Conservation (phyloP, 2,888 invertebrate genomes). For the Volucella zonaria region DNA sequence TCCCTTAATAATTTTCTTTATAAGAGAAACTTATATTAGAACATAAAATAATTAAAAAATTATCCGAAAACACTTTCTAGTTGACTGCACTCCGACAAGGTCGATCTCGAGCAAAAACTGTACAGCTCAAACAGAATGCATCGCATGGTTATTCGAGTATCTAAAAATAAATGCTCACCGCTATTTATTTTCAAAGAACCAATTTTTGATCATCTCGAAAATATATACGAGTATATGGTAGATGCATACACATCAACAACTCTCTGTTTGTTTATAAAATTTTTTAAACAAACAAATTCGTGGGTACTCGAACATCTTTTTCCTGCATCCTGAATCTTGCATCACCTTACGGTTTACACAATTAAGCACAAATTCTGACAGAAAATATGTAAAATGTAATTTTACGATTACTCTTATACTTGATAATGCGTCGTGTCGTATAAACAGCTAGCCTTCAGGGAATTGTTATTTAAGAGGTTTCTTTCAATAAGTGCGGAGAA, state of each 20-base stretch:
- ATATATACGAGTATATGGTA: conserved; percentile 1
- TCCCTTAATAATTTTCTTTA: too few species aligned
- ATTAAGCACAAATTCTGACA: conserved; percentile 35
- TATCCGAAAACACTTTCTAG: conserved; percentile 8
- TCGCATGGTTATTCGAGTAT: background rate
- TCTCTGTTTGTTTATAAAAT: conserved; percentile 25
- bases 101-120: conserved; percentile 8
- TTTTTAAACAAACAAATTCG: conserved; percentile 10
- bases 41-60: background rate
- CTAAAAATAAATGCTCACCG: conserved; percentile 42
- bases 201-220: conserved; percentile 15
- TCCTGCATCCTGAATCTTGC: conserved; percentile 3
- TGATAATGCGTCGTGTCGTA: conserved; percentile 9
- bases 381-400: conserved; percentile 23
- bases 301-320: background rate
- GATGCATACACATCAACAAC: conserved; percentile 6
- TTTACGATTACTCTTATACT: background rate
- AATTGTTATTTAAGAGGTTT: background rate
- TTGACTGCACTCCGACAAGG: conserved; percentile 54
- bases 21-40: background rate
- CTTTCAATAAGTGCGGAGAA: background rate
- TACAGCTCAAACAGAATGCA: conserved; percentile 17
- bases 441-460: conserved; percentile 8
- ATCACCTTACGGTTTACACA: conserved; percentile 14
- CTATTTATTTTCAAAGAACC: conserved; percentile 40